phyloP scores from a whole-genome alignment of 2,113 vertebrate species.

The Macaca fascicularis region T2T-MFA8v1.1 NC_088386.1:55274501-55275000 shows the following conservation, averaged over 20 bases:
- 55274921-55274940: conserved; percentile 93
- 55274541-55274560: conserved; percentile 12
- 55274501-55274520: too few relatives aligned
- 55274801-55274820: conserved; percentile 27
- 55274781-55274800: background rate
- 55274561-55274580: background rate
- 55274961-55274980: conserved; percentile 95
- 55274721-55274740: conserved; percentile 26
- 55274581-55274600: conserved; percentile 28
- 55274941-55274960: conserved; percentile 86
- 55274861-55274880: background rate
- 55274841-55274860: background rate
- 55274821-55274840: conserved; percentile 44
- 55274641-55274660: background rate
- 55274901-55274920: conserved; percentile 86
- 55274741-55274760: background rate
- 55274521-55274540: background rate
- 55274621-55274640: conserved; percentile 1
- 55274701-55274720: conserved; percentile 39
- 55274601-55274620: background rate
- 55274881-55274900: conserved; percentile 5
- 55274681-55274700: conserved; percentile 1
- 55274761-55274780: conserved; percentile 31
- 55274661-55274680: background rate
- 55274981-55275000: conserved; percentile 93